These are phyloP conservation scores for Tholera decimalis DNA, from an alignment of 2,888 invertebrate species.

Conservation along the genomic window DNA sequence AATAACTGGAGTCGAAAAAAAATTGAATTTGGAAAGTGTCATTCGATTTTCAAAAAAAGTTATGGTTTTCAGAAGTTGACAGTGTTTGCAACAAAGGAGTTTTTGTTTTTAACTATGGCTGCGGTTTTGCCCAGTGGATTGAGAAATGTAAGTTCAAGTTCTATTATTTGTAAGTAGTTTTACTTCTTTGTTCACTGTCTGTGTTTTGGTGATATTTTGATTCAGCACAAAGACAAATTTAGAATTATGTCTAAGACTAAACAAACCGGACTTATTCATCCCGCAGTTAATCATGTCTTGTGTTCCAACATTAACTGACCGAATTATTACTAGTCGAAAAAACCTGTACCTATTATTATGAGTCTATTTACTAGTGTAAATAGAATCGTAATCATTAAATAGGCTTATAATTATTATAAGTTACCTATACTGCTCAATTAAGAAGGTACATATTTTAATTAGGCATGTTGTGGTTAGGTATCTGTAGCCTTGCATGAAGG, in stretches of 20 bases:
- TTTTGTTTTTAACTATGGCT: conserved; percentile 74
- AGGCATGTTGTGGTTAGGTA: conserved; percentile 18
- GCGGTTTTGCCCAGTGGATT: conserved; percentile 83
- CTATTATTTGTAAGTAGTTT: conserved; percentile 1
- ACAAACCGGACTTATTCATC: background rate
- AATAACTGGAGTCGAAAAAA: background rate
- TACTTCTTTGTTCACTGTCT: conserved; percentile 5
- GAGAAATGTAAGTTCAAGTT: conserved; percentile 73
- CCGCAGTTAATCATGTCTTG: background rate
- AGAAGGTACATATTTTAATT: conserved; percentile 23
- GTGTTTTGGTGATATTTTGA: background rate
- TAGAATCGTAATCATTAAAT: background rate
- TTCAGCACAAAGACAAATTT: background rate
- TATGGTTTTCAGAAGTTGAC: conserved; percentile 44
- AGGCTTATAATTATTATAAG: background rate
- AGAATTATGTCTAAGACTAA: too few species aligned
- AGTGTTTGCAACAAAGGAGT: conserved; percentile 15
- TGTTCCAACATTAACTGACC: too few species aligned
- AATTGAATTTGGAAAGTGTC: background rate
- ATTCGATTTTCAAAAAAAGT: conserved; percentile 25
- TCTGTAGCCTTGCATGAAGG: conserved; percentile 54
- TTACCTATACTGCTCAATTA: conserved; percentile 1
- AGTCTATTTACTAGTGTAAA: too few species aligned
- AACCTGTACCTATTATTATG: too few species aligned
- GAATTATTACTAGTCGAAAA: too few species aligned